Conservation (phyloP, 2,797 vertebrate species). For the Clarias fuscus region DNA sequence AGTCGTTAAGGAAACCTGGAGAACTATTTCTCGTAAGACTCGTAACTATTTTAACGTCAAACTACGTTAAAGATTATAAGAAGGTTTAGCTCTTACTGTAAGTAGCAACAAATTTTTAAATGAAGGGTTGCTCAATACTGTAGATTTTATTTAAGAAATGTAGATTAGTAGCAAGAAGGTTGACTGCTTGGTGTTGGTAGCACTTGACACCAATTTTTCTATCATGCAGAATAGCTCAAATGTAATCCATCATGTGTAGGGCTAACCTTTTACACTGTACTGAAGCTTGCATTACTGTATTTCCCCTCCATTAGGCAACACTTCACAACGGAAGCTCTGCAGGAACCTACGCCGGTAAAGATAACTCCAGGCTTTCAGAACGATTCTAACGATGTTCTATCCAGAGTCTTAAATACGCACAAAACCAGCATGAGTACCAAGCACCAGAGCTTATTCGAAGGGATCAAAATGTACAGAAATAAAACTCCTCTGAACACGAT, state of each 20-base stretch:
- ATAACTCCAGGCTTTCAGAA: not conserved
- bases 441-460: conserved; percentile 19
- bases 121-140: no score
- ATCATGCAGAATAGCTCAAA: not conserved
- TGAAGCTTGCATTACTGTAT: not conserved
- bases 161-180: no score
- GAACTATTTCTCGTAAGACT: no score
- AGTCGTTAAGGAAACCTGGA: no score
- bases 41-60: no score
- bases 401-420: not conserved
- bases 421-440: conserved; percentile 22
- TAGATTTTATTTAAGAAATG: no score
- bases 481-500: conserved; percentile 31
- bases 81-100: no score
- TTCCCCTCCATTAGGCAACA: not conserved
- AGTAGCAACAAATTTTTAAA: no score
- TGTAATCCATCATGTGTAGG: not conserved
- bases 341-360: not conserved
- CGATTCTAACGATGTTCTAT: not conserved
- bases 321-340: not conserved
- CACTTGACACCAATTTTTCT: not conserved
- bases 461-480: not conserved
- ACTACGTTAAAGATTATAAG: no score
- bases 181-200: no score
- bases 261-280: no score